phyloP scores from a whole-genome alignment of 64 coral and sea anemone genomes.

The Stylophora pistillata region DNA sequence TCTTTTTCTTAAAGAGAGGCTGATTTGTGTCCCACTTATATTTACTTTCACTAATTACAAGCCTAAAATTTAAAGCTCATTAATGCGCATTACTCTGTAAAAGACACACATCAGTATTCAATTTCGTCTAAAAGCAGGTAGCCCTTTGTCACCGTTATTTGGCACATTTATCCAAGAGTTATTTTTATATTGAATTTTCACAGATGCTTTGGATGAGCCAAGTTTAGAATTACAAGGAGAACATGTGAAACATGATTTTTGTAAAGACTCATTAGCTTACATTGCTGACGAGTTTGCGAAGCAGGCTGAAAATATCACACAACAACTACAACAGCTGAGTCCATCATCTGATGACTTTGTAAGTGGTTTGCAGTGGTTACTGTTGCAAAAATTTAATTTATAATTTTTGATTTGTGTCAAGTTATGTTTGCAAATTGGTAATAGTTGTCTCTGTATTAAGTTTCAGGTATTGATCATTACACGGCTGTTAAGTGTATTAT shows the following conservation, averaged over 20 bases:
- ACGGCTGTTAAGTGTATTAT: conserved; percentile 12
- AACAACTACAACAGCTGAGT: conserved; percentile 10
- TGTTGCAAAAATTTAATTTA: not conserved
- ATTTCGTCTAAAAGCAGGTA: no score
- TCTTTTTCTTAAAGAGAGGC: no score
- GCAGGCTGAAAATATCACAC: not conserved
- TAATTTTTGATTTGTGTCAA: not conserved
- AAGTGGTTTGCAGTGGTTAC: not conserved
- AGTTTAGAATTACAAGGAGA: not conserved
- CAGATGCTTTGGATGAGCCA: conserved; percentile 32
- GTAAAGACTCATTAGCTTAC: not conserved
- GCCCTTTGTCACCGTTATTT: no score
- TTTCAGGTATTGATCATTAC: conserved; percentile 43
- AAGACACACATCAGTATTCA: no score
- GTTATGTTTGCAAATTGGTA: not conserved
- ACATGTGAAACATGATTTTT: not conserved
- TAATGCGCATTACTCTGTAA: no score
- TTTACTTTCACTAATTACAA: no score
- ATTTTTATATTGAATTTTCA: not conserved
- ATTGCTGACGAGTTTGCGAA: conserved; percentile 25
- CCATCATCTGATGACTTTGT: conserved; percentile 33
- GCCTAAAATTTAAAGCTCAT: no score
- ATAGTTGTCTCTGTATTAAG: not conserved
- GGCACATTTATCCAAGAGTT: not conserved
- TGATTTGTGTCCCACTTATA: no score